Conservation (phyloP, 1,140 invertebrate species). For the Chelonus insularis region DNA sequence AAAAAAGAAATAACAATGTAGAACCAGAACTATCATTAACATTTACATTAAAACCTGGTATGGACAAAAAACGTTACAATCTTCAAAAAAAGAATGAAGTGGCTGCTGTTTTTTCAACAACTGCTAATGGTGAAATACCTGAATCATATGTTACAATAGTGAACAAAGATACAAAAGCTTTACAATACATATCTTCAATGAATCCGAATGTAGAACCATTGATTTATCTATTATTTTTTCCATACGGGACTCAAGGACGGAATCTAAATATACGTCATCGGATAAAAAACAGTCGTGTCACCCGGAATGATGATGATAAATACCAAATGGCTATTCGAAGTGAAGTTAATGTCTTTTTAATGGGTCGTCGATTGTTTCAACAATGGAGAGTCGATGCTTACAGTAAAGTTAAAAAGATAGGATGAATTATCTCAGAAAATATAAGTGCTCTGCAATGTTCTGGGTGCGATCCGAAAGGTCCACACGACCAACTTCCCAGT, state of each 20-base stretch:
- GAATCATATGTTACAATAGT: constrained; percentile 19
- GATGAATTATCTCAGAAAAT: not conserved
- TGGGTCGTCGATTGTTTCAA: constrained; percentile 10
- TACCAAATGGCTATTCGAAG: constrained; percentile 20
- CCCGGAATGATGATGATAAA: constrained; percentile 6
- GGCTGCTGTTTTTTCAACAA: no score
- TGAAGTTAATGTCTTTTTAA: not conserved
- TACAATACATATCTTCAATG: no score
- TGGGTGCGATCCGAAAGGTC: no score
- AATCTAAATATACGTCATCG: constrained; percentile 8
- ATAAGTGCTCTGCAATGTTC: constrained; percentile 1
- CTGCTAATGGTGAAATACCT: constrained; percentile 19
- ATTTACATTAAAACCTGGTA: no score
- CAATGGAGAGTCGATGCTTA: constrained; percentile 20
- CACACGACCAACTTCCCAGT: no score
- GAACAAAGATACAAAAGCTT: constrained; percentile 6
- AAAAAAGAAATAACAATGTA: not conserved
- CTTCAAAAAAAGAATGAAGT: constrained; percentile 15
- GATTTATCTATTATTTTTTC: constrained; percentile 21
- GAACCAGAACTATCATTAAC: no score
- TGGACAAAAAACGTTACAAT: constrained; percentile 5
- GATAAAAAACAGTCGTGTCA: no score
- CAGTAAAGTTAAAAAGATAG: constrained; percentile 21
- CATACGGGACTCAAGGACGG: constrained; percentile 19
- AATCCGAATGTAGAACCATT: not conserved